These are phyloP conservation scores for Lepus oiostolus DNA, from an alignment of 2,797 vertebrate species.

Conservation along the genomic window DNA sequence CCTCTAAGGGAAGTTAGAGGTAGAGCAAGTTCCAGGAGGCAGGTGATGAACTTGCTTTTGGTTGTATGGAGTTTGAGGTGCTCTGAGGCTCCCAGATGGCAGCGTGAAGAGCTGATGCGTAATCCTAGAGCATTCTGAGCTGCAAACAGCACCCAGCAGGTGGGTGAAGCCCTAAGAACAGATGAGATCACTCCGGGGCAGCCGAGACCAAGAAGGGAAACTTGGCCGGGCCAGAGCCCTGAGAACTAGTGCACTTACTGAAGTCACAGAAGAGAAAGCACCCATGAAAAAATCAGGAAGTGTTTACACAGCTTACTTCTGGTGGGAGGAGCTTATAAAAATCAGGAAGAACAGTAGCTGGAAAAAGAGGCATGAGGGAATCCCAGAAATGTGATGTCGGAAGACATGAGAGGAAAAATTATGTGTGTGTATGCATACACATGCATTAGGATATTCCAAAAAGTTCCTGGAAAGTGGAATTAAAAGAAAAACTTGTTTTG, in stretches of 20 bases:
- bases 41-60: background rate
- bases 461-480: no score
- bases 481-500: no score
- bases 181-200: background rate
- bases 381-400: background rate
- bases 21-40: background rate
- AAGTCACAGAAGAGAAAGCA: background rate
- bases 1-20: background rate
- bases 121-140: background rate
- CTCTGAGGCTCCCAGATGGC: background rate
- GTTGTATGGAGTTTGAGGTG: background rate
- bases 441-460: background rate
- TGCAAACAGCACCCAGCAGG: background rate
- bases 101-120: background rate
- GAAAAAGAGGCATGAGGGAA: background rate
- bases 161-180: accelerated
- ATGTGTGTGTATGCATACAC: background rate
- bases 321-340: no score
- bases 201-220: background rate
- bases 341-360: background rate
- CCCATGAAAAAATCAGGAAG: background rate
- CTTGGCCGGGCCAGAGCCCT: background rate
- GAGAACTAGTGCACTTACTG: background rate
- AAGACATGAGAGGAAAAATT: background rate
- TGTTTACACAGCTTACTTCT: no score